Evolutionary conservation across 2,888 invertebrate species (phyloP), one percentile per base, ranked within the genome.

Genomic region (Hydrotaea diabolus): DNA sequence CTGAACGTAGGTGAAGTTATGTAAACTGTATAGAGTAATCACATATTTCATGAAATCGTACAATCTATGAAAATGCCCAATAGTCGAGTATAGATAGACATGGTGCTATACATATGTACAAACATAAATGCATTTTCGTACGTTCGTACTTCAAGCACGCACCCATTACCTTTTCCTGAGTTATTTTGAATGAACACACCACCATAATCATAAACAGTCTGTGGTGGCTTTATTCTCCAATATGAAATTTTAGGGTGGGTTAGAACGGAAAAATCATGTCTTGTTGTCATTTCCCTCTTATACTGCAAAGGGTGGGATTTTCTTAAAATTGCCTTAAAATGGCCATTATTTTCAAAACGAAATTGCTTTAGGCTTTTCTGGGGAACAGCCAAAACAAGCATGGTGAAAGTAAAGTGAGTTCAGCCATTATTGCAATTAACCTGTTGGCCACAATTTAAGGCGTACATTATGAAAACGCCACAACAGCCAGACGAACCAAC

Each of bases 371-470:
- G 74, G 69, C 11, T 59, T 46, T 39, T n/a, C 11, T 19, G 39
- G 17, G 4, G 39, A 64, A 64, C 3, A 8, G 9, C 31, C 26
- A n/a, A 57, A 77, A 74, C 53, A 69, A 62, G 26, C 62, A 78
- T 75, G 84, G 82, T 77, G 79, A 87, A 86, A 83, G 74, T 86
- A 88, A 88, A 89, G 88, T 88, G 89, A 87, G 88, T 89, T 90
- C 87, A 87, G 87, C 85, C 87, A 89, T 89, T 88, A 88, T 87
- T 87, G 81, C 43, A 36, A 36, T 88, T 90, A 91, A 90, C 90
- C 90, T 89, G 87, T 85, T 86, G 66, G 73, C 83, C 87, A 89
- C 89, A 88, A 88, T 73, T 82, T 23, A 78, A 26, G 39, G 87
- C 15, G 13, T n/a, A 23, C 36, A 39, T 39, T 66, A 74, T n/a